These are phyloP conservation scores for Ivindomyrus marchei DNA, from an alignment of 2,113 vertebrate genomes.

Conservation along the genomic window DNA sequence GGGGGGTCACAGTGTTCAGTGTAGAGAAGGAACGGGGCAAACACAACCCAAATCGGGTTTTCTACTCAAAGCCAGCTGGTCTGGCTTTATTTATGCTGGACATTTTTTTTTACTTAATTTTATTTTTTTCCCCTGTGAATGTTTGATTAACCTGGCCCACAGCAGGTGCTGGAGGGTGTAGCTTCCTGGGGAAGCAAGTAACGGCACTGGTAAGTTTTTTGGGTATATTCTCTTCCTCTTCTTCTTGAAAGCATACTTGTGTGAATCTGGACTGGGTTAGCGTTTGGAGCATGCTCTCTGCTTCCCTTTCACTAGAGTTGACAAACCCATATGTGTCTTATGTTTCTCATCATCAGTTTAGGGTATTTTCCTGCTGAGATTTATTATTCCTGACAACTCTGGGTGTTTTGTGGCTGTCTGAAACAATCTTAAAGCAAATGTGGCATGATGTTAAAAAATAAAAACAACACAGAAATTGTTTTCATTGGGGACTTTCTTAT, in stretches of 20 bases:
- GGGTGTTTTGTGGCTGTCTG: background rate
- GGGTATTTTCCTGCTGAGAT: background rate
- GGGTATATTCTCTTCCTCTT: constrained; percentile 35
- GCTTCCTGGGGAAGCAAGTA: constrained; percentile 90
- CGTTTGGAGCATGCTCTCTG: background rate
- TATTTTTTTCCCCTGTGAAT: constrained; percentile 49
- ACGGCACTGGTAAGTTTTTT: constrained; percentile 88
- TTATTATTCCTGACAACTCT: background rate
- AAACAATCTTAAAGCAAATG: background rate
- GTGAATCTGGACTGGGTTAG: constrained; percentile 29
- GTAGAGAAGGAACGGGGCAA: constrained; percentile 75
- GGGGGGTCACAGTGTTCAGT: constrained; percentile 65
- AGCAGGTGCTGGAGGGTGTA: constrained; percentile 87
- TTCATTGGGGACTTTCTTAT: background rate
- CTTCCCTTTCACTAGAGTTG: background rate
- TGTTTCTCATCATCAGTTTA: background rate
- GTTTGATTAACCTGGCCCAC: constrained; percentile 75
- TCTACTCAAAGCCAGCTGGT: constrained; percentile 99
- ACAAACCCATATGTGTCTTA: background rate
- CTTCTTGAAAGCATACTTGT: constrained; percentile 34
- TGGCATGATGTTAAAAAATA: background rate
- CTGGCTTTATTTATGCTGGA: constrained; percentile 88
- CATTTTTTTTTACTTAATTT: constrained; percentile 48
- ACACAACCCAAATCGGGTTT: constrained; percentile 81
- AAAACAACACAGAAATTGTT: background rate